Evolutionary conservation across 2,797 vertebrate genomes (phyloP).

Genomic region (Onychomys torridus): DNA sequence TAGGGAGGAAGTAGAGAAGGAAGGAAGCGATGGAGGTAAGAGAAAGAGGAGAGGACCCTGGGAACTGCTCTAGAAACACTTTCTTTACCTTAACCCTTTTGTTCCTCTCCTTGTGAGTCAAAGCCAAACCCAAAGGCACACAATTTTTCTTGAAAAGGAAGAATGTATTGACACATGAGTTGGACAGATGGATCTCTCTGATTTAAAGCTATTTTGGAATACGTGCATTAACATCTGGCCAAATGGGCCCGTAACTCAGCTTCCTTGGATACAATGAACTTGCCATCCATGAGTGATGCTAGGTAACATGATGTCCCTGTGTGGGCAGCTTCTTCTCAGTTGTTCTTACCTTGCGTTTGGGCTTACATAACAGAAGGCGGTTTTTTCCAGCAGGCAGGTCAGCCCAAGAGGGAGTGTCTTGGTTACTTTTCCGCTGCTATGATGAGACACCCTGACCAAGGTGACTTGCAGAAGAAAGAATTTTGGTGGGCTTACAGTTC

Average conservation of each 20-base stretch:
- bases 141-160: constrained; percentile 27
- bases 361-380: background rate
- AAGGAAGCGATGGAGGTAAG: background rate
- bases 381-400: background rate
- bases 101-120: background rate
- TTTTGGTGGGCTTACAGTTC: background rate
- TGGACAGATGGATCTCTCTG: background rate
- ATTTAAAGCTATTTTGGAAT: background rate
- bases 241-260: background rate
- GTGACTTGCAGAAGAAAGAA: background rate
- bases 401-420: background rate
- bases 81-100: background rate
- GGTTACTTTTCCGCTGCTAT: background rate
- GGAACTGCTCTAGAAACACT: background rate
- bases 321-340: background rate
- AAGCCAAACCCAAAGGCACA: background rate
- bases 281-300: background rate
- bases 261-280: background rate
- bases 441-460: background rate
- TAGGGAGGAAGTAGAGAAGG: background rate
- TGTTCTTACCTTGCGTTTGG: background rate
- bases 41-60: background rate
- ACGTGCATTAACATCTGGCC: background rate
- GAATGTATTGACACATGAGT: background rate
- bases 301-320: background rate